Evolutionary conservation across 1,140 invertebrate genomes (phyloP).

Genomic region (Neoseiulus cucumeris): DNA sequence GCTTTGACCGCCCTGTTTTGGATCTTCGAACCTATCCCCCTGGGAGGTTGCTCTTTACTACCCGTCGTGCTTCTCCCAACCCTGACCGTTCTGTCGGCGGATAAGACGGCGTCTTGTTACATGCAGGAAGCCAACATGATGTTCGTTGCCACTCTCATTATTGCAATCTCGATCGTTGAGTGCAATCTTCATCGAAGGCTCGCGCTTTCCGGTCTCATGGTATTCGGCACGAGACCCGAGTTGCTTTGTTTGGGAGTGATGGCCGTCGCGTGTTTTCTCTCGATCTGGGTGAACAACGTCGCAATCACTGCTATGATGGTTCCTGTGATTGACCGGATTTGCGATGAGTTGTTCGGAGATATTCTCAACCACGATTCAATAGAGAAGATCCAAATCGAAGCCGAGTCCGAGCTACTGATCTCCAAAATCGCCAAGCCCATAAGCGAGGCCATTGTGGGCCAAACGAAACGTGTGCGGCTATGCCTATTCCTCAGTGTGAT

Average conservation of each 20-base stretch:
- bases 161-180: background rate
- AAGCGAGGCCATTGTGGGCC: background rate
- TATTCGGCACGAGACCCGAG: background rate
- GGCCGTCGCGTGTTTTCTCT: background rate
- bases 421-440: background rate
- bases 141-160: background rate
- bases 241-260: background rate
- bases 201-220: background rate
- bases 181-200: background rate
- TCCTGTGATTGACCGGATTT: conserved; percentile 16
- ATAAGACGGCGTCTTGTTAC: background rate
- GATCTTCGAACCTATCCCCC: background rate
- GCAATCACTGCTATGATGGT: conserved; percentile 19
- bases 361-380: background rate
- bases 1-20: background rate
- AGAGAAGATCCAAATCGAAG: background rate
- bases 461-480: background rate
- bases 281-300: conserved; percentile 7
- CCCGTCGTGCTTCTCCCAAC: background rate
- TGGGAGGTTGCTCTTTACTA: background rate
- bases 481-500: background rate
- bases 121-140: conserved; percentile 5
- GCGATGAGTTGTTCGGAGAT: background rate
- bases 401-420: background rate
- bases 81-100: background rate